Conservation (phyloP, 1,140 invertebrate species). For the Aethina tumida region DNA sequence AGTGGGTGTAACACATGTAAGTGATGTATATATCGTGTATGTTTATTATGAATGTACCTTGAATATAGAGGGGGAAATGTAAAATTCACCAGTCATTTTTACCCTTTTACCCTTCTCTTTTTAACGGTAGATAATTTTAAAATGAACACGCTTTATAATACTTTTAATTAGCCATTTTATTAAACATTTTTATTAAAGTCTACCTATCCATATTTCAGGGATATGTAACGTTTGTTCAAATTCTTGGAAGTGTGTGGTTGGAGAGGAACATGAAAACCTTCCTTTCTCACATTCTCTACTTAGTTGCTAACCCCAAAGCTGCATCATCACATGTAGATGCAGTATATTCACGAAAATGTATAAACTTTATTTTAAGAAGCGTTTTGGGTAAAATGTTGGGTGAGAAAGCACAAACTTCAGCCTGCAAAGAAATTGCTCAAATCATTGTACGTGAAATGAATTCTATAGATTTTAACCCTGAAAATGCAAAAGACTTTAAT, state of each 20-base stretch:
- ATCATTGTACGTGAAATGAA: slow-evolving; percentile 93
- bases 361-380: slow-evolving; percentile 88
- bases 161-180: slow-evolving; percentile 1
- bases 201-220: slow-evolving; percentile 50
- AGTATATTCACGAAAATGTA: slow-evolving; percentile 94
- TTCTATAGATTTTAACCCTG: slow-evolving; percentile 81
- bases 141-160: background rate
- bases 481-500: slow-evolving; percentile 82
- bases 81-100: no score
- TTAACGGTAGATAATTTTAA: background rate
- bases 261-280: slow-evolving; percentile 84
- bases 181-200: slow-evolving; percentile 8
- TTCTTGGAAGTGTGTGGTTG: slow-evolving; percentile 87
- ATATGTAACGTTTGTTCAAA: slow-evolving; percentile 89
- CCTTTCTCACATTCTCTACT: slow-evolving; percentile 79
- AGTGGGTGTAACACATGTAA: slow-evolving; percentile 87
- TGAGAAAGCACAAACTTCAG: slow-evolving; percentile 92
- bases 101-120: no score
- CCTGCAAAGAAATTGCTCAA: slow-evolving; percentile 88
- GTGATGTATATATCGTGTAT: slow-evolving; percentile 34
- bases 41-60: slow-evolving; percentile 1
- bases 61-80: no score
- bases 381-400: slow-evolving; percentile 88
- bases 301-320: slow-evolving; percentile 89
- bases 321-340: slow-evolving; percentile 93